A percentile compares a stretch with the other conserved stretches of the same genome.
phyloP scores from a whole-genome alignment of 1,140 invertebrate species.

The Stegodyphus mimosarum region DNA sequence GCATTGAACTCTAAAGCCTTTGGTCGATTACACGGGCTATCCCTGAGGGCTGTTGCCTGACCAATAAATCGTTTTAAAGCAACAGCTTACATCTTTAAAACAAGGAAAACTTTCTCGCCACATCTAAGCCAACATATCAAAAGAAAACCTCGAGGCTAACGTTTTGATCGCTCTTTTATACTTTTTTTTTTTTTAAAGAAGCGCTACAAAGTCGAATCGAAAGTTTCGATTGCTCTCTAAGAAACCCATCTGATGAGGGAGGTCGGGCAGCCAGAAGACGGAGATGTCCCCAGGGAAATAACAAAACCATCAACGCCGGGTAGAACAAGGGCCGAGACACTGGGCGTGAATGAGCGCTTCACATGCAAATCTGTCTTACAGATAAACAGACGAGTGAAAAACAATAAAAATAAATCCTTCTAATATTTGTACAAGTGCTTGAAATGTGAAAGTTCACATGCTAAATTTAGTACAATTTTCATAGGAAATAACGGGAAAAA shows the following conservation, averaged over 20 bases:
- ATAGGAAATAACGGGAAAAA: no score
- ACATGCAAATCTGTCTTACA: no score
- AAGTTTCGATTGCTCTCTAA: constrained; percentile 34
- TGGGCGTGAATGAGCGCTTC: no score
- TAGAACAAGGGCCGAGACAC: no score
- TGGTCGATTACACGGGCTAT: not conserved
- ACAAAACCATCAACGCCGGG: constrained; percentile 31
- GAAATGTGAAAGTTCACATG: no score
- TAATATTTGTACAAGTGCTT: no score
- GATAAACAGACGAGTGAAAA: no score
- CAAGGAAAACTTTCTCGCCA: constrained; percentile 43
- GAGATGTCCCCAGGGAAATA: constrained; percentile 47
- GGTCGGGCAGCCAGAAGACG: constrained; percentile 19
- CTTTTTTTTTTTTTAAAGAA: constrained; percentile 48
- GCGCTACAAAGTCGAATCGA: constrained; percentile 18
- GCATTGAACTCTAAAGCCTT: no score
- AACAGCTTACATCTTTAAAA: constrained; percentile 50
- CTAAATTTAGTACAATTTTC: no score
- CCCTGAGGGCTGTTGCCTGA: not conserved
- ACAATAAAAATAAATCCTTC: no score
- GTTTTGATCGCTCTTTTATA: constrained; percentile 33
- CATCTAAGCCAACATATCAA: constrained; percentile 43
- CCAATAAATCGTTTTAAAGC: constrained; percentile 57
- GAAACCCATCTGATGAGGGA: not conserved
- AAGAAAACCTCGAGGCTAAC: constrained; percentile 49